Conservation (phyloP, 92 coral and sea anemone genomes). For the Porites lobata region DNA sequence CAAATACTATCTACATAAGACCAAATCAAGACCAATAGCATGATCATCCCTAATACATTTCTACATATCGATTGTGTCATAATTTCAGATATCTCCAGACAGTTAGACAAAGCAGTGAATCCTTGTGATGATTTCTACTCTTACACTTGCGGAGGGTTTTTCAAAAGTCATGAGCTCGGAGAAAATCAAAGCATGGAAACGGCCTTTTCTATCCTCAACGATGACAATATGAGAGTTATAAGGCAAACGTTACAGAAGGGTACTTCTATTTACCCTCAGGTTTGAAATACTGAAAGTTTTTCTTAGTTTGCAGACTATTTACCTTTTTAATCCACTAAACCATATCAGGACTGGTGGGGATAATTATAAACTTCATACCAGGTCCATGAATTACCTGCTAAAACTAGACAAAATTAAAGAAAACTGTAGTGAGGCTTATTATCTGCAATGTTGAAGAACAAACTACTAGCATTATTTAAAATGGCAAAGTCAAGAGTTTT, state of each 20-base stretch:
- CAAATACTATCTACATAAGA: too few relatives aligned
- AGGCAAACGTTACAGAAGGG: constrained; percentile 58
- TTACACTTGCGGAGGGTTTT: constrained; percentile 79
- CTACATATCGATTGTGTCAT: background rate
- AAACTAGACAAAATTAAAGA: too few relatives aligned
- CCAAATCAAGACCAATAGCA: too few relatives aligned
- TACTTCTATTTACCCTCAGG: constrained; percentile 48
- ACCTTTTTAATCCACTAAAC: background rate
- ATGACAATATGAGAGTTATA: constrained; percentile 36
- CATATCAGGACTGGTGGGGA: background rate
- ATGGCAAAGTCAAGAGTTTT: too few relatives aligned
- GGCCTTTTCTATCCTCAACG: constrained; percentile 34
- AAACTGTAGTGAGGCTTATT: too few relatives aligned
- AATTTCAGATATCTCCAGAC: constrained; percentile 46
- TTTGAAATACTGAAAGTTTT: background rate
- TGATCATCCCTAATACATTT: background rate
- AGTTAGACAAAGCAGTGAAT: constrained; percentile 56
- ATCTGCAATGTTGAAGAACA: too few relatives aligned
- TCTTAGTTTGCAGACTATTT: background rate
- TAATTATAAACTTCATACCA: background rate
- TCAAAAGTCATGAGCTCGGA: constrained; percentile 41
- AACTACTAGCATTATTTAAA: too few relatives aligned
- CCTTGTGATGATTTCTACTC: constrained; percentile 78
- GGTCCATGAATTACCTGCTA: background rate
- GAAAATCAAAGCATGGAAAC: constrained; percentile 21